These are phyloP conservation scores for Cryptops parisi DNA, from an alignment of 2,888 invertebrate genomes.

Conservation along the genomic window DNA sequence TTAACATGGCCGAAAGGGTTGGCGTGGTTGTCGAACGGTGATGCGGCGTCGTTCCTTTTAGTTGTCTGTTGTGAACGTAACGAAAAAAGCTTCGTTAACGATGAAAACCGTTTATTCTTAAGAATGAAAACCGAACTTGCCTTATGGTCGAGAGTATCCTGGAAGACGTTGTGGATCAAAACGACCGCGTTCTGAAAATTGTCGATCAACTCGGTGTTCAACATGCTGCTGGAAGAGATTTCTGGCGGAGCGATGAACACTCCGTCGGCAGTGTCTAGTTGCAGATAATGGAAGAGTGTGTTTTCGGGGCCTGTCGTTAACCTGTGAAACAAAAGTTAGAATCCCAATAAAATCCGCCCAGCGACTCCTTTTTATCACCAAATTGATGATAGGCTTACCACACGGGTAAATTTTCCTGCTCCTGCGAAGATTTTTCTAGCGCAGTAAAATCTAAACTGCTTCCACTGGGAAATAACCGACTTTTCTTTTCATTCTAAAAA, in stretches of 20 bases:
- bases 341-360: too few species aligned
- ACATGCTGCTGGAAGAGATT: conserved; percentile 30
- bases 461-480: conserved; percentile 1
- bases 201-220: conserved; percentile 41
- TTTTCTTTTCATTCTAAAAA: not conserved
- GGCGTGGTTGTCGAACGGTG: too few species aligned
- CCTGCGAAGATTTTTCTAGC: conserved; percentile 13
- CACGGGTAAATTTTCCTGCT: not conserved
- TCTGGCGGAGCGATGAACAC: conserved; percentile 47
- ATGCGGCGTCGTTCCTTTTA: too few species aligned
- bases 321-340: conserved; percentile 31
- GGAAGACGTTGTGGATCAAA: conserved; percentile 53
- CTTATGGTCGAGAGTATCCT: conserved; percentile 48
- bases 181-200: conserved; percentile 57
- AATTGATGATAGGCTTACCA: not conserved
- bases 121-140: too few species aligned
- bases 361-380: too few species aligned
- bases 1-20: too few species aligned
- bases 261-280: conserved; percentile 55
- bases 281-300: conserved; percentile 58
- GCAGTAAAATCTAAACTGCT: conserved; percentile 20
- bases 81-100: too few species aligned
- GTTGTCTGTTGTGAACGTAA: too few species aligned
- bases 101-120: too few species aligned
- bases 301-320: conserved; percentile 53